These are phyloP conservation scores for Nasonovia ribisnigri DNA, from an alignment of 2,888 invertebrate genomes.

Conservation along the genomic window DNA sequence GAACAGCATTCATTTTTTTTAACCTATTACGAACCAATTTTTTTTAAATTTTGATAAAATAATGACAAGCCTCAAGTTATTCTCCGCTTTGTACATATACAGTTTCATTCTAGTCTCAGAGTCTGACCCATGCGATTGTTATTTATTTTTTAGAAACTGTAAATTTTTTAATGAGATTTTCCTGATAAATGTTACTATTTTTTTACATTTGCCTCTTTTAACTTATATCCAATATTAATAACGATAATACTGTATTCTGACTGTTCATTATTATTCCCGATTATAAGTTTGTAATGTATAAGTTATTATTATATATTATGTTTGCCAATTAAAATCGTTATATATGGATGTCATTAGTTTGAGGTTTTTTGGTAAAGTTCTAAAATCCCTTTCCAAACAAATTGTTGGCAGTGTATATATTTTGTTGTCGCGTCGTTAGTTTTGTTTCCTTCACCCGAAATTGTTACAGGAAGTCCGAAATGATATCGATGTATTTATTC, in stretches of 20 bases:
- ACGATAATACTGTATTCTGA: not conserved
- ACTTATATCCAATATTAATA: not conserved
- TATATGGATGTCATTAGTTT: constrained; percentile 1
- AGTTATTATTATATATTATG: not conserved
- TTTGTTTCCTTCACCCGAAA: constrained; percentile 8
- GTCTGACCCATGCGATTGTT: not conserved
- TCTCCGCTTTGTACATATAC: not conserved
- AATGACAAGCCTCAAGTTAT: not conserved
- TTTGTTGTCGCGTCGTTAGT: not conserved
- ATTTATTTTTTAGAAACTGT: not conserved
- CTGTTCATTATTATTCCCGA: constrained; percentile 9
- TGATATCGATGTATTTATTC: constrained; percentile 26
- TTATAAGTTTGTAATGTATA: not conserved
- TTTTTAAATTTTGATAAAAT: not conserved
- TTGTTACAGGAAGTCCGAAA: constrained; percentile 43
- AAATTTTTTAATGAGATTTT: not conserved
- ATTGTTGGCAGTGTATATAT: not conserved
- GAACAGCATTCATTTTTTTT: not conserved
- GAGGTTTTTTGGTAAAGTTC: constrained; percentile 8
- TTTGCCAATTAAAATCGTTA: constrained; percentile 15
- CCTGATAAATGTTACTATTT: not conserved
- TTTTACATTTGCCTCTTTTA: not conserved
- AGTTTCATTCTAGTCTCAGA: not conserved
- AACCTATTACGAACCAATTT: not conserved
- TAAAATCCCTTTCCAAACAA: constrained; percentile 11